These are phyloP conservation scores for Xenopus petersii DNA, from an alignment of 2,797 vertebrate species.

Conservation along the genomic window DNA sequence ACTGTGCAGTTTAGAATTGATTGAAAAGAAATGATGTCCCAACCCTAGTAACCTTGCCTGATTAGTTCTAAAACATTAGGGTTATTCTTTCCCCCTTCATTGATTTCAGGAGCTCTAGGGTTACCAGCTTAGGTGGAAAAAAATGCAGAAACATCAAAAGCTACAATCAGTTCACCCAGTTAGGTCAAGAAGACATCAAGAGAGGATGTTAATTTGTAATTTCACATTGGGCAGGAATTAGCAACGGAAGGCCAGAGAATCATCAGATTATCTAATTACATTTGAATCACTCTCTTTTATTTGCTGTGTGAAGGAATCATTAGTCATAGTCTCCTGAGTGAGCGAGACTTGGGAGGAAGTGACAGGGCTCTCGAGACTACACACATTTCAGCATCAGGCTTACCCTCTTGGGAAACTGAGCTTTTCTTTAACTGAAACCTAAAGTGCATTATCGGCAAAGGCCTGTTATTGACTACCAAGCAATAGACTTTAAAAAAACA, in stretches of 20 bases:
- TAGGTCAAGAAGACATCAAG: constrained; percentile 11
- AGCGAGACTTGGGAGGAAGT: background rate
- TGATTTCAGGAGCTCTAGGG: background rate
- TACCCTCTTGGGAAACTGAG: background rate
- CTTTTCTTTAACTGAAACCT: background rate
- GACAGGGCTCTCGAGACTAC: background rate
- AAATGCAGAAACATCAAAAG: background rate
- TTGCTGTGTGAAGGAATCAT: constrained; percentile 4
- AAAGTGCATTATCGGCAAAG: too few relatives aligned
- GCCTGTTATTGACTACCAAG: too few relatives aligned
- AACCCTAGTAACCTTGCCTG: too few relatives aligned
- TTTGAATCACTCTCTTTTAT: constrained; percentile 12
- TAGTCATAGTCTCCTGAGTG: constrained; percentile 1
- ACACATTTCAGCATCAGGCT: background rate
- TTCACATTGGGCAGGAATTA: constrained; percentile 11
- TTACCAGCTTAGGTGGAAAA: background rate
- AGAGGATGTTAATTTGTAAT: constrained; percentile 8
- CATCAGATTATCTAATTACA: constrained; percentile 24
- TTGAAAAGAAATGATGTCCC: too few relatives aligned
- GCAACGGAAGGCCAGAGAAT: constrained; percentile 14
- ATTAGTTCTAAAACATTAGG: too few relatives aligned
- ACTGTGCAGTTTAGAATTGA: background rate
- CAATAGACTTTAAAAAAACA: too few relatives aligned
- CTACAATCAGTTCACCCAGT: background rate
- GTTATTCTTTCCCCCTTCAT: too few relatives aligned